phyloP scores from a whole-genome alignment of 30 jellyfish, hydroid and myxozoan species.

The Aurelia aurita region DNA sequence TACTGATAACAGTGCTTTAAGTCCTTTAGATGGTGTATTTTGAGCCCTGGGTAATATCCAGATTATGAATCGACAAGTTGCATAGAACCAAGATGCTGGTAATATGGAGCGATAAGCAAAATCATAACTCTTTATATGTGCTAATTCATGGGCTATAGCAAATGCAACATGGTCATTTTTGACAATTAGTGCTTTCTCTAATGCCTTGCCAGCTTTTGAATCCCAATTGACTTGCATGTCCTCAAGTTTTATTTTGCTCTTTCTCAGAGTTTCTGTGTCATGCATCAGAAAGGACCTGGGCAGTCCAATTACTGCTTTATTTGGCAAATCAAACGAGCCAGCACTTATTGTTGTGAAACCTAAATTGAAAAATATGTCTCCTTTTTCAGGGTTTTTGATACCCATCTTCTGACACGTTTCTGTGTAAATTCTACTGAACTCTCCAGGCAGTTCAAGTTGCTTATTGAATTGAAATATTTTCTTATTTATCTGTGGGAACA shows the following conservation, averaged over 20 bases:
- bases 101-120: constrained; percentile 55
- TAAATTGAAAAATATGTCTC: constrained; percentile 32
- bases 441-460: constrained; percentile 40
- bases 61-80: constrained; percentile 55
- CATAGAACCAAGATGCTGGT: constrained; percentile 75
- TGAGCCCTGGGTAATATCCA: constrained; percentile 61
- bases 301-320: constrained; percentile 83
- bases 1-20: constrained; percentile 39
- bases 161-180: constrained; percentile 75
- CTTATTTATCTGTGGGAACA: constrained; percentile 64
- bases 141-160: constrained; percentile 86
- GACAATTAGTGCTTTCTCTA: constrained; percentile 58
- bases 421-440: constrained; percentile 21
- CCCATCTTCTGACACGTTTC: constrained; percentile 75
- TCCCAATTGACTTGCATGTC: constrained; percentile 69
- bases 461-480: constrained; percentile 21
- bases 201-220: constrained; percentile 60
- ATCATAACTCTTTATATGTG: constrained; percentile 76
- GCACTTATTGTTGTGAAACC: constrained; percentile 86
- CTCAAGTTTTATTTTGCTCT: constrained; percentile 40
- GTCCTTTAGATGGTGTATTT: constrained; percentile 54
- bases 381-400: constrained; percentile 28
- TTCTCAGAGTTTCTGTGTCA: constrained; percentile 42
- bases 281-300: constrained; percentile 66
- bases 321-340: constrained; percentile 72